Evolutionary conservation across 2,113 vertebrate genomes (phyloP), one percentile per base, ranked within the genome.

Genomic region (Carollia perspicillata): DNA sequence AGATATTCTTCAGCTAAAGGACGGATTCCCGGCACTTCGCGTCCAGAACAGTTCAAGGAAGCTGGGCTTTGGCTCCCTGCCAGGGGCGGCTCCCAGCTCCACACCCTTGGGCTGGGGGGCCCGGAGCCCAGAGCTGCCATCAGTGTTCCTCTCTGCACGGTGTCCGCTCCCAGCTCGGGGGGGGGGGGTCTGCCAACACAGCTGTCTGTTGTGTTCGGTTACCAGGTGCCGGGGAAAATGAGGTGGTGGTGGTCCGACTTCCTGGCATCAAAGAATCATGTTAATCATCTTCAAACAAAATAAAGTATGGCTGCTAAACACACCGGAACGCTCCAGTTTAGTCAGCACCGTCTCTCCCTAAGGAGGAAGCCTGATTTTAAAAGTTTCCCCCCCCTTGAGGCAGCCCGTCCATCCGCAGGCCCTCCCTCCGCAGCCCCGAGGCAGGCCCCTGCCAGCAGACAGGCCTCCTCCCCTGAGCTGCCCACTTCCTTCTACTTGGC

Each of bases 1-100:
- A 99, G 96, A 99, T 99, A 30, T 99, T 99, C 84, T 99, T 99
- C 96, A 98, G 97, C 63, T 99, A 35, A 97, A 6, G 44, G 35
- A 17, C 22, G 11, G 33, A 22, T 23, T 37, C 10, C 17, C 12
- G 40, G 75, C 26, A 65, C 79, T 23, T 22, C 23, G 23, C 68
- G 4, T 35, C 0, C 20, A 47, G 92, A 33, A 42, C 9, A 6
- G 47, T 71, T 49, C 22, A 16, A 47, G 18, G 69, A 23, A 47
- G 28, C 58, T 3, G 23, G 40, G n/a, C n/a, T 65, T 85, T 42
- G 11, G 0, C 17, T n/a, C 47, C 37, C 6, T 3, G 81, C 49
- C 55, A 6, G 16, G 26, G 18, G 1, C 60, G 8, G 49, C 28
- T 53, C 22, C 40, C 44, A 26, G 23, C 30, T 12, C 42, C 5